Percentiles rank a stretch among this genome's conserved stretches.
These are phyloP conservation scores for Protonibea diacanthus DNA, from an alignment of 2,797 vertebrate species.

Conservation along the genomic window DNA sequence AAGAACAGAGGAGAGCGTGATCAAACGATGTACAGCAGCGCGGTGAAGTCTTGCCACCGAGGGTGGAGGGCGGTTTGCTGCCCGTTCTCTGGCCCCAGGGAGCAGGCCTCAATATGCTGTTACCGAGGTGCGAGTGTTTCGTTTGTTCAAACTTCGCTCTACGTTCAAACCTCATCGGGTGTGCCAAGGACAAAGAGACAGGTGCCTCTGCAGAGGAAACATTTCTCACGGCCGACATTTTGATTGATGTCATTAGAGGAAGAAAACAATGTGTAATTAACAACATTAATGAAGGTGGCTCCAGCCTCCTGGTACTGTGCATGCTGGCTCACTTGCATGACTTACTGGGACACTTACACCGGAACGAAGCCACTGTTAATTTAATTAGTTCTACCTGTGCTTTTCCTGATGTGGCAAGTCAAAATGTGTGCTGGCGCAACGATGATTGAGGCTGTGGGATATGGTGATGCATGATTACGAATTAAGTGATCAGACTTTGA, in stretches of 20 bases:
- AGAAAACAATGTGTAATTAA: constrained; percentile 1
- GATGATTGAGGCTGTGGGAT: constrained; percentile 3
- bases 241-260: not conserved
- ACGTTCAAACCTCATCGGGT: not conserved
- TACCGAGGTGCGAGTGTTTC: not conserved
- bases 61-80: constrained; percentile 1
- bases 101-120: not conserved
- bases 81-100: constrained; percentile 1
- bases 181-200: not conserved
- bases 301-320: not conserved
- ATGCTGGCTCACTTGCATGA: not conserved
- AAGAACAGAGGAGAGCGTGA: constrained; percentile 44
- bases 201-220: not conserved
- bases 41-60: constrained; percentile 8
- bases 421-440: not conserved
- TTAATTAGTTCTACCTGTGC: constrained; percentile 19
- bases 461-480: not conserved
- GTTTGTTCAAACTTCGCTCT: not conserved
- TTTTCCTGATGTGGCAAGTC: not conserved
- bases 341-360: not conserved
- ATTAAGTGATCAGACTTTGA: constrained; percentile 23
- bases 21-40: constrained; percentile 31
- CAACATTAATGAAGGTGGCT: not conserved
- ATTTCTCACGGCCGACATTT: not conserved
- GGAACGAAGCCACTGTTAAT: constrained; percentile 9